A percentile compares a stretch with the other conserved stretches of the same genome.
Conservation (phyloP, 2,888 invertebrate species). For the Palloptera scutellata region DNA sequence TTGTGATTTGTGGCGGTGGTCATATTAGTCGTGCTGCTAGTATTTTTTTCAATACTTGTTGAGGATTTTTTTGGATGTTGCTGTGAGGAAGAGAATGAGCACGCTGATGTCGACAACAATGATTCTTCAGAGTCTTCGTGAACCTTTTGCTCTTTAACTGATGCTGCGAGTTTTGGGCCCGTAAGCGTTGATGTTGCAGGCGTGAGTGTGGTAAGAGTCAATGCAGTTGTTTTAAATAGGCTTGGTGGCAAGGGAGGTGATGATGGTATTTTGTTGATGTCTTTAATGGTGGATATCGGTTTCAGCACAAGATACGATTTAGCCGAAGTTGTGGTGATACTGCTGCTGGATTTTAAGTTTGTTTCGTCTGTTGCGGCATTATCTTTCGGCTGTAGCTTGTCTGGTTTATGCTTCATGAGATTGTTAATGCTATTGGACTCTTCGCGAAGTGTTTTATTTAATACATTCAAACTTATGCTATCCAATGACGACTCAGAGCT, state of each 20-base stretch:
- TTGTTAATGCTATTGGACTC: constrained; percentile 52
- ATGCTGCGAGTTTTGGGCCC: background rate
- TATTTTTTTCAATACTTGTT: constrained; percentile 8
- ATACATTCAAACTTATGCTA: constrained; percentile 26
- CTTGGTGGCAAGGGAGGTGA: constrained; percentile 62
- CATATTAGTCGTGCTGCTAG: background rate
- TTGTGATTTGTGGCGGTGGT: constrained; percentile 23
- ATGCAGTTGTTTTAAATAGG: constrained; percentile 55
- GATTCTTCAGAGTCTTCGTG: background rate
- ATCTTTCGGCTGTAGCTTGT: no score
- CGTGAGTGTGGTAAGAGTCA: constrained; percentile 33
- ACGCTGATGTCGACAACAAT: background rate
- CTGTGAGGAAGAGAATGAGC: constrained; percentile 23
- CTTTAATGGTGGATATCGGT: constrained; percentile 44
- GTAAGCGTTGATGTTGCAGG: constrained; percentile 6
- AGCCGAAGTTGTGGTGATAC: constrained; percentile 18
- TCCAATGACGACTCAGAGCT: background rate
- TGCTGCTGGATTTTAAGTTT: constrained; percentile 15
- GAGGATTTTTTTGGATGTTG: constrained; percentile 31
- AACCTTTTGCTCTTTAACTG: constrained; percentile 12
- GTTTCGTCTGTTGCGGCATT: background rate
- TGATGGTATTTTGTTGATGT: constrained; percentile 49
- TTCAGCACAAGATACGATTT: constrained; percentile 40
- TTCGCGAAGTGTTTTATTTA: constrained; percentile 51
- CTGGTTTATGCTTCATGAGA: constrained; percentile 38